Base-by-base conservation (phyloP, 1,140 invertebrate species). In the Brachionus sp. region DNA sequence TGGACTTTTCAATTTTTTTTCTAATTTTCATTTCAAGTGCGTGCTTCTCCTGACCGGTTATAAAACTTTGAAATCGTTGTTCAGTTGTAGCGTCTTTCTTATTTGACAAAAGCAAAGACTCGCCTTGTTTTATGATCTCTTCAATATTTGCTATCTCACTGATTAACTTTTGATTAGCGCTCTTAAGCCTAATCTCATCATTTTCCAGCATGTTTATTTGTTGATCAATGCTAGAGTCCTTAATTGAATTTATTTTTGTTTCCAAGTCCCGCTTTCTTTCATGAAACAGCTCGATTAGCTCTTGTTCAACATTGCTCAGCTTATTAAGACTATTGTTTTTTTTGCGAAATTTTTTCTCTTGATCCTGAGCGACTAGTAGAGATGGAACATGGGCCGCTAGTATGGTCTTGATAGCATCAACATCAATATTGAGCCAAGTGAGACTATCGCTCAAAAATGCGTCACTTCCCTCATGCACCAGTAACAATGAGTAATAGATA, bases 181-280 rank as follows among this genome's bases (percentile, higher is more conserved):
- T 66, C 12, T 29, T 66, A 29, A 29, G 29, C 29, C 29, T 29
- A 29, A 29, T 29, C 29, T 29, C 29, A 57, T 57, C n/a, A 57
- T 57, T 57, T 57, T 16, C 1, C 1, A n/a, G 16, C 16, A 57
- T 57, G 4, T 91, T 98, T 93, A 42, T 96, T n/a, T 44, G n/a
- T 25, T 66, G 12, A 9, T 33, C 10, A 77, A 73, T 53, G 10
- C 16, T 13, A 64, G n/a, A 82, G 78, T 44, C 3, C 29, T 3
- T n/a, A 29, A 2, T 1, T 3, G 29, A 29, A 29, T 29, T 1
- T 3, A 29, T 3, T 29, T 29, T 29, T 29, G n/a, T n/a, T n/a
- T n/a, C n/a, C 29, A 29, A 29, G 29, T 29, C 29, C 29, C 29
- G 1, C 29, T 29, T 29, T 29, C 29, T 29, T 29, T 29, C 29